Evolutionary conservation across 2,888 invertebrate species (phyloP).

Genomic region (Netelia melanura): DNA sequence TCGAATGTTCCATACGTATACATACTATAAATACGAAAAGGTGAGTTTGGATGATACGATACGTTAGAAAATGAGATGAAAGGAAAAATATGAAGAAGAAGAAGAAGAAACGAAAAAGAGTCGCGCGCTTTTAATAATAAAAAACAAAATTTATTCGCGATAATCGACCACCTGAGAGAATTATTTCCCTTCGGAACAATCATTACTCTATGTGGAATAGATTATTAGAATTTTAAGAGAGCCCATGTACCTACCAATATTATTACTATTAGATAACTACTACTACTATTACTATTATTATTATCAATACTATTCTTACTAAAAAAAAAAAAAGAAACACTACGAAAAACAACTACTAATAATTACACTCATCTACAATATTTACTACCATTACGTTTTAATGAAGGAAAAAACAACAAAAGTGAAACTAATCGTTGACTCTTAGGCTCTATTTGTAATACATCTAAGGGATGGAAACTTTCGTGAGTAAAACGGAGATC

Average conservation of each 20-base stretch:
- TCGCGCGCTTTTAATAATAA: constrained; percentile 45
- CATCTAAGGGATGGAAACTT: constrained; percentile 6
- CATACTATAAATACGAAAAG: constrained; percentile 44
- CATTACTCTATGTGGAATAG: constrained; percentile 64
- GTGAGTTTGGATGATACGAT: constrained; percentile 18
- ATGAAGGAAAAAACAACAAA: constrained; percentile 14
- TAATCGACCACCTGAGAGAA: constrained; percentile 61
- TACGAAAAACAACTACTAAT: constrained; percentile 48
- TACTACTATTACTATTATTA: constrained; percentile 44
- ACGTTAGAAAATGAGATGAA: constrained; percentile 4
- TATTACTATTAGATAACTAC: constrained; percentile 46
- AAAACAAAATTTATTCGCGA: constrained; percentile 56
- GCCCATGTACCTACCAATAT: constrained; percentile 55
- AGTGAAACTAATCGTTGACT: constrained; percentile 15
- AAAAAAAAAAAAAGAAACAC: constrained; percentile 5
- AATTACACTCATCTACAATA: constrained; percentile 59
- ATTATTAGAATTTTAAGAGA: constrained; percentile 62
- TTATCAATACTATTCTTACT: constrained; percentile 35
- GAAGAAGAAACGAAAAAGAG: constrained; percentile 12
- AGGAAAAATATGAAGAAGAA: constrained; percentile 19
- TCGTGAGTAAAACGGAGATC: constrained; percentile 2
- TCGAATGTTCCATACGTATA: neutral
- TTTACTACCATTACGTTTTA: constrained; percentile 48
- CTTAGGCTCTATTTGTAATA: constrained; percentile 29
- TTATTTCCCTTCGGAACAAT: constrained; percentile 64